Conservation (phyloP, 64 coral and sea anemone species). For the Platygyra sinensis region DNA sequence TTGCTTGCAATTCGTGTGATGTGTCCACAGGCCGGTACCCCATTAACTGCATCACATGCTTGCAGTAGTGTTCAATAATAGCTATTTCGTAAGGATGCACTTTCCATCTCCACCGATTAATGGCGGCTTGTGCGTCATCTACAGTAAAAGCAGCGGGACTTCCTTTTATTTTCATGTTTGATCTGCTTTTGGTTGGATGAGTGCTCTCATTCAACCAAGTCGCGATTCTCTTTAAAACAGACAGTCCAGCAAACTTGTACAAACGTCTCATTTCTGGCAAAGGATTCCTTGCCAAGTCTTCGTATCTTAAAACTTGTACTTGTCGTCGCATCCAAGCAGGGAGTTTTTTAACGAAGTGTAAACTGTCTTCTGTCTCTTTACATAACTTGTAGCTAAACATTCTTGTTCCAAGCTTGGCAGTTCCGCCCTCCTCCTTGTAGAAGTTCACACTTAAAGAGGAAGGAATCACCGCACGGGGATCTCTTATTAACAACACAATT, state of each 20-base stretch:
- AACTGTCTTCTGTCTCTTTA: slow-evolving; percentile 21
- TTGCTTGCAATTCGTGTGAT: slow-evolving; percentile 3
- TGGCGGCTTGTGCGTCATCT: slow-evolving; percentile 14
- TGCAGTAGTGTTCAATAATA: slow-evolving; percentile 32
- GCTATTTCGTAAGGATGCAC: slow-evolving; percentile 42
- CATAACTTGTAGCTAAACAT: slow-evolving; percentile 37
- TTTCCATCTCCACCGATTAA: slow-evolving; percentile 47
- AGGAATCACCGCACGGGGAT: not conserved
- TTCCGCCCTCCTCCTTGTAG: not conserved
- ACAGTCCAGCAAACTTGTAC: slow-evolving; percentile 32
- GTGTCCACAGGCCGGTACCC: slow-evolving; percentile 6
- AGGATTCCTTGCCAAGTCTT: slow-evolving; percentile 25
- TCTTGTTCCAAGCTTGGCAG: not conserved
- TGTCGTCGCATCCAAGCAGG: not conserved
- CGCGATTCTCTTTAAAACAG: slow-evolving; percentile 4
- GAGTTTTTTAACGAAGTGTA: slow-evolving; percentile 25
- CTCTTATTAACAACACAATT: not conserved
- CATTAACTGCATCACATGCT: slow-evolving; percentile 12
- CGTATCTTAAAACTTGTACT: slow-evolving; percentile 13
- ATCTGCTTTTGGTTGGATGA: not conserved
- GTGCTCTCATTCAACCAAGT: slow-evolving; percentile 39
- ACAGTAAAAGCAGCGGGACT: not conserved
- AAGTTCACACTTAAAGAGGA: not conserved
- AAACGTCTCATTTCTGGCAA: slow-evolving; percentile 7
- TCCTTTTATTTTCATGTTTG: not conserved